A percentile compares a stretch with the other conserved stretches of the same genome.
Conservation (phyloP, 2,113 vertebrate species). For the Leuciscus idus region DNA sequence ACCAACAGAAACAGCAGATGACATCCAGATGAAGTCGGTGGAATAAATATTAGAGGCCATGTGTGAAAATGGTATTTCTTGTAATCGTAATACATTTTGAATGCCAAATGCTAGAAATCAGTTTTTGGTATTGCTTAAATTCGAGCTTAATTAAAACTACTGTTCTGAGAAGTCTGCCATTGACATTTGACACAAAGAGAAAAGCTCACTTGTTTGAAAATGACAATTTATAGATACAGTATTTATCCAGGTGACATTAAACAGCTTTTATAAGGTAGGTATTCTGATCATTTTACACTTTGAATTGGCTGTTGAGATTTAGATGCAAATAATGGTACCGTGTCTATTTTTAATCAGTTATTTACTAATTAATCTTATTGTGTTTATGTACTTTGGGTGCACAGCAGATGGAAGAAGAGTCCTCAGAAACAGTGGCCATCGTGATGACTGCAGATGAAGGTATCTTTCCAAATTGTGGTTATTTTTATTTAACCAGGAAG, state of each 20-base stretch:
- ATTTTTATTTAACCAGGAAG: background rate
- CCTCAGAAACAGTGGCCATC: background rate
- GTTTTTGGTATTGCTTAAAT: background rate
- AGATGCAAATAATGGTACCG: no score
- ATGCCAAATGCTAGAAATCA: background rate
- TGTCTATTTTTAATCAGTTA: background rate
- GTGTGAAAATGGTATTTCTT: slow-evolving; percentile 10
- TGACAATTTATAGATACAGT: background rate
- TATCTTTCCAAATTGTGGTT: slow-evolving; percentile 5
- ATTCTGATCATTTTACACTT: background rate
- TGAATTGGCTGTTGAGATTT: background rate
- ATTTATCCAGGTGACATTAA: background rate
- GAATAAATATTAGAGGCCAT: background rate
- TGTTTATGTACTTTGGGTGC: background rate
- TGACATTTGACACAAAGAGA: slow-evolving; percentile 12
- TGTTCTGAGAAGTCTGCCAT: background rate
- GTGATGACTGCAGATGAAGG: slow-evolving; percentile 17
- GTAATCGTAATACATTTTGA: background rate
- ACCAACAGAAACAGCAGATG: background rate
- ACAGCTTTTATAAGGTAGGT: background rate
- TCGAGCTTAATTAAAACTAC: background rate
- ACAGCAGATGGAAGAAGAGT: background rate
- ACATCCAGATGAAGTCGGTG: background rate
- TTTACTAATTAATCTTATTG: background rate
- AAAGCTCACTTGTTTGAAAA: background rate